A percentile compares a stretch with the other conserved stretches of the same genome.
Evolutionary conservation across 2,113 vertebrate species (phyloP).

Genomic region (Silurus asotus): DNA sequence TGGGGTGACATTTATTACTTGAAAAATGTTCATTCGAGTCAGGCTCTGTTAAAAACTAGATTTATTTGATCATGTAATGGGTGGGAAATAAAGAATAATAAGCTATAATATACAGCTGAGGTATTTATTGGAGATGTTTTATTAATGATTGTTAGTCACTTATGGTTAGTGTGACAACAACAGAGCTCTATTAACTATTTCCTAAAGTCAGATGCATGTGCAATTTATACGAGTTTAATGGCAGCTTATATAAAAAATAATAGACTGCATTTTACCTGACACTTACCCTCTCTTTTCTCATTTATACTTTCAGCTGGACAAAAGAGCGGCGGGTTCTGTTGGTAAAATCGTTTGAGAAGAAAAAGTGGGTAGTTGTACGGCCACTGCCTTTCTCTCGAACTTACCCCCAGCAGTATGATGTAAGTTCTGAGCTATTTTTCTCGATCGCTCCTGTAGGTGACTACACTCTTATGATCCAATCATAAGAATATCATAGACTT

Average conservation of each 20-base stretch:
- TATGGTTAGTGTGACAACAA: background rate
- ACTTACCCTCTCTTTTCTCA: background rate
- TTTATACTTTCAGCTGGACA: conserved; percentile 81
- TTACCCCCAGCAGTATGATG: conserved; percentile 97
- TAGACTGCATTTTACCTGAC: background rate
- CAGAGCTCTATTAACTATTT: no score
- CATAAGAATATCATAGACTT: background rate
- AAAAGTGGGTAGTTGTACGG: conserved; percentile 96
- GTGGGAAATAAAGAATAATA: background rate
- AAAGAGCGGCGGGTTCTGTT: conserved; percentile 93
- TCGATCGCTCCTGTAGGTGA: background rate
- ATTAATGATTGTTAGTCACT: background rate
- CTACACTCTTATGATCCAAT: background rate
- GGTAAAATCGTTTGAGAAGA: conserved; percentile 96
- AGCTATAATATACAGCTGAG: background rate
- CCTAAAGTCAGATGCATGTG: background rate
- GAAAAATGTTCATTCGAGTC: background rate
- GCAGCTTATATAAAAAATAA: background rate
- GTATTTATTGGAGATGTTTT: background rate
- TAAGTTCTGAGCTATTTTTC: conserved; percentile 66
- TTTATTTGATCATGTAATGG: background rate
- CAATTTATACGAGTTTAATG: background rate
- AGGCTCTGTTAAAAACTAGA: background rate
- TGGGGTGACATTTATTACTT: background rate
- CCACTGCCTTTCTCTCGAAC: conserved; percentile 91